Base-by-base conservation (phyloP, 2,888 invertebrate species). In the Spisula subtruncata region DNA sequence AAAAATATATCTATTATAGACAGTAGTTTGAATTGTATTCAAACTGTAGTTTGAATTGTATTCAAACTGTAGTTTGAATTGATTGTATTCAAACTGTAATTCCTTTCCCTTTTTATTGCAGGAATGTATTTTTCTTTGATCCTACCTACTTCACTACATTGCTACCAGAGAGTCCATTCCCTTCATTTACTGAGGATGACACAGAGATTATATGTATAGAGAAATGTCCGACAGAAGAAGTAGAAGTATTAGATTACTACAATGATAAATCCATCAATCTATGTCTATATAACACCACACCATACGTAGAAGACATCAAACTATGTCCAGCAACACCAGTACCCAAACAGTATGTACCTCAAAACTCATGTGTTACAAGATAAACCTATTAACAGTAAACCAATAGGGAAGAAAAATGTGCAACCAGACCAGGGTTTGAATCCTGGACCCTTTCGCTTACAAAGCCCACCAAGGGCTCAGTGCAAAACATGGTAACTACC, bases 131-230 rank as follows among this genome's bases (percentile, higher is more conserved):
- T 82, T 94, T 93, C 89, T 93, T 94, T 86, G 93, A 95, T 89
- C 86, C 88, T n/a, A 85, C 86, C 25, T 91, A 92, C 48, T 92
- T 95, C 81, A 87, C 90, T 35, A 88, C 91, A 0, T 71, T 92
- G n/a, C 51, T 93, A 6, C 92, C 91, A 16, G 51, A 89, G 35
- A 86, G 81, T 20, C 81, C 90, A 0, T 60, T 90, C 32, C 90
- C 89, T 5, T 87, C 87, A 8, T 84, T 90, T 18, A 88, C 84
- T 0, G 90, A 93, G 25, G 89, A 87, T 1, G 81, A 87, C 12
- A 90, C 98, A 0, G 97, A 98, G 6, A 98, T 98, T 97, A 98
- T 99, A 93, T 99, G 99, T 96, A 98, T 99, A 0, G 98, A 98
- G 94, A 97, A 98, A 96, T 99, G 99, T 96, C 99, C 99, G 0